These are phyloP conservation scores for Callinectes sapidus DNA, from an alignment of 2,888 invertebrate genomes.

Conservation along the genomic window DNA sequence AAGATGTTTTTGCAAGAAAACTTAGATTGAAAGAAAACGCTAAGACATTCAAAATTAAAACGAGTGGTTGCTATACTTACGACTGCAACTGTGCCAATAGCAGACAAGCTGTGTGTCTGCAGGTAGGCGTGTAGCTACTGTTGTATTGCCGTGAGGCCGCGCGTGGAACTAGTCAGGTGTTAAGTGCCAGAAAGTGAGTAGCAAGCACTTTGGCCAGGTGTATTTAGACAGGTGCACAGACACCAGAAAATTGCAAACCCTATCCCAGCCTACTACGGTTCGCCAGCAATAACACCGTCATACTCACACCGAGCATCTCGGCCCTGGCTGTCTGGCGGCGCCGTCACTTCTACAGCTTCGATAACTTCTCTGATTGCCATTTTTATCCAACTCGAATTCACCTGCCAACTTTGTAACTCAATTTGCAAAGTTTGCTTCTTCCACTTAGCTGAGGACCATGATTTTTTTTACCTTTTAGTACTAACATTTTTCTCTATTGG, in stretches of 20 bases:
- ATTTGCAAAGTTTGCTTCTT: slow-evolving; percentile 37
- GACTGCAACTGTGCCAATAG: not conserved
- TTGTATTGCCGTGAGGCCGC: not conserved
- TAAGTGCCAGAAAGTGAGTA: not conserved
- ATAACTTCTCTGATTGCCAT: not conserved
- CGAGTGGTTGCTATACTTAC: too few species aligned
- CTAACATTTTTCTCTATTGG: not conserved
- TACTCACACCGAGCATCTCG: not conserved
- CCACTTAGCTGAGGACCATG: slow-evolving; percentile 17
- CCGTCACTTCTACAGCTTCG: not conserved
- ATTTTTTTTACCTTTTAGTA: not conserved
- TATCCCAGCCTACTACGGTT: not conserved
- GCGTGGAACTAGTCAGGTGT: not conserved
- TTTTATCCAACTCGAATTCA: slow-evolving; percentile 4
- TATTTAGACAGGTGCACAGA: not conserved
- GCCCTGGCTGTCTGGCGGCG: not conserved
- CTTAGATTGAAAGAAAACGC: too few species aligned
- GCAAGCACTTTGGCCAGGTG: not conserved
- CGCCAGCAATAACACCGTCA: not conserved
- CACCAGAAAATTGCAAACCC: not conserved
- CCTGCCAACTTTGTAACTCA: slow-evolving; percentile 44
- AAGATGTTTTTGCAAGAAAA: too few species aligned
- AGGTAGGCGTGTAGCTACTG: not conserved
- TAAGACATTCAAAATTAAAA: too few species aligned
- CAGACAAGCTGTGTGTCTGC: not conserved